Conservation (phyloP, 2,797 vertebrate species). For the Parauchenoglanis punctatus region DNA sequence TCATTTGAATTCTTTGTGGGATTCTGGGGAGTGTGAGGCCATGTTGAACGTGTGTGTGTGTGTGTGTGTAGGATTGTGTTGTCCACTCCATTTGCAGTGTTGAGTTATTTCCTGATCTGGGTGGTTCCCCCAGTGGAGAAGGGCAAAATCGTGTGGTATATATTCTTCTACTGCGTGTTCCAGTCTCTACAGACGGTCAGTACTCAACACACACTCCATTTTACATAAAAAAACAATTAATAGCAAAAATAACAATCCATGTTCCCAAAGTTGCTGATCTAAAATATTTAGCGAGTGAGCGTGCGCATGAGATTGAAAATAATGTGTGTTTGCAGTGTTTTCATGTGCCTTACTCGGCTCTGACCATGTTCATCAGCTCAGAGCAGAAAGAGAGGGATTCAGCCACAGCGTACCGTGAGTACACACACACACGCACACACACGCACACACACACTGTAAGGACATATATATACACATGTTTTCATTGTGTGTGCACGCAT, state of each 20-base stretch:
- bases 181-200: slow-evolving; percentile 93
- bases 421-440: neutral
- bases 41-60: slow-evolving; percentile 3
- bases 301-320: too few relatives aligned
- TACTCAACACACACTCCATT: slow-evolving; percentile 21
- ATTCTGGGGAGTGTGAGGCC: neutral
- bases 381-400: slow-evolving; percentile 94
- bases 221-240: neutral
- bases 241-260: neutral
- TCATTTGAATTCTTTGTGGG: neutral
- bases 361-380: slow-evolving; percentile 96
- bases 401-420: slow-evolving; percentile 92
- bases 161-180: slow-evolving; percentile 93
- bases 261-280: neutral
- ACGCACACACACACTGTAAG: neutral
- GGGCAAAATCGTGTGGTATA: slow-evolving; percentile 86
- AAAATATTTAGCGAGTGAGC: neutral
- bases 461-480: too few relatives aligned
- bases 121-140: slow-evolving; percentile 84
- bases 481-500: too few relatives aligned
- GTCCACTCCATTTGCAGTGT: slow-evolving; percentile 87
- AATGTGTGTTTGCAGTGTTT: slow-evolving; percentile 80
- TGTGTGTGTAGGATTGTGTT: slow-evolving; percentile 81
- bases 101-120: slow-evolving; percentile 91
- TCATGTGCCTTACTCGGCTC: slow-evolving; percentile 94